A percentile compares a stretch with the other conserved stretches of the same genome.
Conservation (phyloP, 2,113 vertebrate species). For the Clarias macrocephalus region DNA sequence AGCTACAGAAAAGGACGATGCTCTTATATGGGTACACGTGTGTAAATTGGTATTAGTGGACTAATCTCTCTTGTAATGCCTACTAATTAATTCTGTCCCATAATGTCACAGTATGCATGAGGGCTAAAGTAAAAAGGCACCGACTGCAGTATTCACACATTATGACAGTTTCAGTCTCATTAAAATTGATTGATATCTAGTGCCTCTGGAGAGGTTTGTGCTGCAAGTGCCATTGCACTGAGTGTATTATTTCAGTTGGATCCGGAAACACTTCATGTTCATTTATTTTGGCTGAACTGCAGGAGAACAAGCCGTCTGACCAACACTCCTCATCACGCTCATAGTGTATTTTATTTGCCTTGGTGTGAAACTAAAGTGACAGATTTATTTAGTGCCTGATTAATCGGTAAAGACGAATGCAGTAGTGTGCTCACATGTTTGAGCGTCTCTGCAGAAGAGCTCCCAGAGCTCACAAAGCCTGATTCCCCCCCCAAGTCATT, state of each 20-base stretch:
- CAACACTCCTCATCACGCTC: constrained; percentile 25
- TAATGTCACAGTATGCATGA: constrained; percentile 11
- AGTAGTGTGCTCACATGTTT: constrained; percentile 1
- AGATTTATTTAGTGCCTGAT: constrained; percentile 44
- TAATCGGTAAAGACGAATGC: constrained; percentile 38
- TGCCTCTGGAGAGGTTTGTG: constrained; percentile 19
- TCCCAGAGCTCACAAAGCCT: neutral
- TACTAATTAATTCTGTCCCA: constrained; percentile 21
- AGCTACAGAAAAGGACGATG: neutral
- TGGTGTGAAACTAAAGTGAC: constrained; percentile 44
- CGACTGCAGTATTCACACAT: constrained; percentile 4
- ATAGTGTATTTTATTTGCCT: constrained; percentile 43
- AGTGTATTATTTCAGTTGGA: constrained; percentile 34
- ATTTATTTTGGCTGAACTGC: constrained; percentile 40
- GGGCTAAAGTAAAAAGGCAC: neutral
- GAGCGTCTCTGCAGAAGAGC: neutral
- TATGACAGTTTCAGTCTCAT: constrained; percentile 33
- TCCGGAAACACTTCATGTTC: constrained; percentile 45
- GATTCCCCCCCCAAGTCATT: neutral
- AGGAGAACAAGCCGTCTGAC: constrained; percentile 34
- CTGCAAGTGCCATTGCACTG: constrained; percentile 19
- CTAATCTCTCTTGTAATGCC: constrained; percentile 3
- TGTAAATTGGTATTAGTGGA: neutral
- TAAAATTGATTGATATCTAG: constrained; percentile 33
- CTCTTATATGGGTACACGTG: neutral